Percentiles rank a stretch among this genome's conserved stretches.
Evolutionary conservation across 2,113 vertebrate genomes (phyloP).

Genomic region (Phainopepla nitens): DNA sequence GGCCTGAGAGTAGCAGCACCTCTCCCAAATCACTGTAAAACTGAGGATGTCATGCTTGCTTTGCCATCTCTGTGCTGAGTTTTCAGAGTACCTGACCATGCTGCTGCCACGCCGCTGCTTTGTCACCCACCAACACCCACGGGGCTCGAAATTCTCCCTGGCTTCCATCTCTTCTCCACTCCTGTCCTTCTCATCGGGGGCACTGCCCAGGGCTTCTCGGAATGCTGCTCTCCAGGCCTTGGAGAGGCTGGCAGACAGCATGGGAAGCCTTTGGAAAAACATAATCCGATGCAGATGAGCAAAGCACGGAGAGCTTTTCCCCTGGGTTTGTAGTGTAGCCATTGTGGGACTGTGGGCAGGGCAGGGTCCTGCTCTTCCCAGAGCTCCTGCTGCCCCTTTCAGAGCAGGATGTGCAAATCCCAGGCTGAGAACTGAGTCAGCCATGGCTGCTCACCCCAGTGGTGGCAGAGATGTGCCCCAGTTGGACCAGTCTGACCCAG

Average conservation of each 20-base stretch:
- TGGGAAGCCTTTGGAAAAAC: neutral
- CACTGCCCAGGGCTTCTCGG: neutral
- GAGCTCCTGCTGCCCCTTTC: neutral
- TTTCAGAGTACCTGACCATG: constrained; percentile 70
- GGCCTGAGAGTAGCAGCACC: constrained; percentile 1
- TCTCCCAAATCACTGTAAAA: constrained; percentile 63
- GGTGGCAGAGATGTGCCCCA: neutral
- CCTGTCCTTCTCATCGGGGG: neutral
- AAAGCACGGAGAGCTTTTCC: constrained; percentile 47
- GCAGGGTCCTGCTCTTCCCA: neutral
- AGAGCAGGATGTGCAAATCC: neutral
- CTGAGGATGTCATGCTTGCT: constrained; percentile 74
- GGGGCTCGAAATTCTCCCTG: constrained; percentile 76
- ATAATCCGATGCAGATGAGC: constrained; percentile 38
- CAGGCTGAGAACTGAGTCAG: neutral
- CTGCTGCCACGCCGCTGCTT: constrained; percentile 73
- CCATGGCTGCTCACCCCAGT: neutral
- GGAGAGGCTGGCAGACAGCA: neutral
- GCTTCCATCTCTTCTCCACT: constrained; percentile 53
- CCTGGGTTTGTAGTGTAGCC: neutral
- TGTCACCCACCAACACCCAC: constrained; percentile 52
- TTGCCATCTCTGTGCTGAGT: constrained; percentile 73
- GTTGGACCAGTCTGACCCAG: neutral
- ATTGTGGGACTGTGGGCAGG: rapidly evolving
- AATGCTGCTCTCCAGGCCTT: neutral